Conservation (phyloP, 2,113 vertebrate genomes). For the Clarias batrachus region DNA sequence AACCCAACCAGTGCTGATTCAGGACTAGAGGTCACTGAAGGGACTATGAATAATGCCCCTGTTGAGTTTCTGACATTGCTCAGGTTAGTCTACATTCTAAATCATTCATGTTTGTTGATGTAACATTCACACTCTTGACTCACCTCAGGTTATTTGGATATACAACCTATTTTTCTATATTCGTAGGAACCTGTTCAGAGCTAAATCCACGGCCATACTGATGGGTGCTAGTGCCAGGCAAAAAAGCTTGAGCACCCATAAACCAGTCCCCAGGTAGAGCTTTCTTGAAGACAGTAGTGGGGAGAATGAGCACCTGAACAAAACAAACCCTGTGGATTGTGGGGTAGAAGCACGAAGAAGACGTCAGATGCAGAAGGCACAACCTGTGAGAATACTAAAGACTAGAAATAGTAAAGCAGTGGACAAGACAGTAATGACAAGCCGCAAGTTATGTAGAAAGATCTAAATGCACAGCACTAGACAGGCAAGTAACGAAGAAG, state of each 20-base stretch:
- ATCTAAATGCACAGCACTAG: not conserved
- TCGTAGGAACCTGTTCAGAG: slow-evolving; percentile 40
- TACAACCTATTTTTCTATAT: not conserved
- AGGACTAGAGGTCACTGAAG: slow-evolving; percentile 16
- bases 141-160: not conserved
- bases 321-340: slow-evolving; percentile 53
- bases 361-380: slow-evolving; percentile 20
- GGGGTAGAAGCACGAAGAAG: slow-evolving; percentile 39
- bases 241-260: slow-evolving; percentile 3
- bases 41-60: slow-evolving; percentile 27
- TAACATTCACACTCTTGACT: not conserved
- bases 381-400: slow-evolving; percentile 10
- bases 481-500: slow-evolving; percentile 1
- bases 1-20: not conserved
- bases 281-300: slow-evolving; percentile 28
- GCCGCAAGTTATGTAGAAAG: not conserved
- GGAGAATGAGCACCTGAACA: slow-evolving; percentile 66
- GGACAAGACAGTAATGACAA: slow-evolving; percentile 8
- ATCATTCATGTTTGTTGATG: not conserved
- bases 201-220: slow-evolving; percentile 32
- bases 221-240: slow-evolving; percentile 11
- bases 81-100: slow-evolving; percentile 56
- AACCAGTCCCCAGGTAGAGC: slow-evolving; percentile 48
- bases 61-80: slow-evolving; percentile 52
- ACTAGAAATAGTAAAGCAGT: slow-evolving; percentile 43